Evolutionary conservation across 2,113 vertebrate genomes (phyloP).

Genomic region (Scortum barcoo): DNA sequence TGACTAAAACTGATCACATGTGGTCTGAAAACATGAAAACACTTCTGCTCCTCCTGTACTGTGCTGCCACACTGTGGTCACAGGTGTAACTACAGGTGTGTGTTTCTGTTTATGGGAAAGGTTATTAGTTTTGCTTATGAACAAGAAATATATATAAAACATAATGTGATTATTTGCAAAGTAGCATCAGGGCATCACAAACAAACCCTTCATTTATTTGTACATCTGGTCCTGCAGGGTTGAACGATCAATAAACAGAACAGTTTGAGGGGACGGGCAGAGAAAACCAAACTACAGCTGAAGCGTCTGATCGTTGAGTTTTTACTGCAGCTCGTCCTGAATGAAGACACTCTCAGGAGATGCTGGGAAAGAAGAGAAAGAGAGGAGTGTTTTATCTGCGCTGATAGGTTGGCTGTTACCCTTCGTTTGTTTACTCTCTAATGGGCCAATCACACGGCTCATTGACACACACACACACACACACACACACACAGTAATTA

Average conservation of each 20-base stretch:
- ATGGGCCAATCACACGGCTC: slow-evolving; percentile 46
- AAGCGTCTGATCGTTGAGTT: not conserved
- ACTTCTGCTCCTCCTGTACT: not conserved
- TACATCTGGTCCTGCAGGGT: not conserved
- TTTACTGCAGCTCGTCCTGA: not conserved
- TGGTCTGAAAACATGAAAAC: not conserved
- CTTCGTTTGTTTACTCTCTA: slow-evolving; percentile 25
- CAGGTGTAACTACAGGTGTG: slow-evolving; percentile 1
- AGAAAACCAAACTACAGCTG: not conserved
- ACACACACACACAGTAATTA: slow-evolving; percentile 21
- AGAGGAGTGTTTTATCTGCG: slow-evolving; percentile 1
- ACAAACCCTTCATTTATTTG: not conserved
- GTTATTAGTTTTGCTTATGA: too few relatives aligned
- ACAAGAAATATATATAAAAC: too few relatives aligned
- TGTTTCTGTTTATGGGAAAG: not conserved
- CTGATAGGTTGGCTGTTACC: not conserved
- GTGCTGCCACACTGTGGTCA: not conserved
- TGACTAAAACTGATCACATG: not conserved
- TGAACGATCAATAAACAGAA: not conserved
- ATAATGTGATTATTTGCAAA: too few relatives aligned
- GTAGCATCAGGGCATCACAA: too few relatives aligned
- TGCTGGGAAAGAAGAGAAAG: not conserved
- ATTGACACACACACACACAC: slow-evolving; percentile 22
- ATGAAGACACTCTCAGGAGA: not conserved
- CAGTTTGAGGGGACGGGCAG: not conserved